Conservation (phyloP, 2,797 vertebrate genomes). For the Hipposideros larvatus region DNA sequence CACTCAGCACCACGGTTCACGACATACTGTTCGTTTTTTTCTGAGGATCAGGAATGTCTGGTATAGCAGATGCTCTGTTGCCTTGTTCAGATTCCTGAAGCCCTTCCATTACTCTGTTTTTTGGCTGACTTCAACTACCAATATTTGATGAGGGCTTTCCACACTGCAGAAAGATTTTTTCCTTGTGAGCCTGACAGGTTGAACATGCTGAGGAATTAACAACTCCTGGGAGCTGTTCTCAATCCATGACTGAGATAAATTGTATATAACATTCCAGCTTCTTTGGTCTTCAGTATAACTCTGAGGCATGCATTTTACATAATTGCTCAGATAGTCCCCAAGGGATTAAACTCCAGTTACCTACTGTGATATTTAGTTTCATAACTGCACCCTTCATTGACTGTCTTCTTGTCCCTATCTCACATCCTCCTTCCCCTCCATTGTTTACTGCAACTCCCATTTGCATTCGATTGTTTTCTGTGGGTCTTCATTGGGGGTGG, state of each 20-base stretch:
- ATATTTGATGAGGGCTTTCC: neutral
- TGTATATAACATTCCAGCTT: neutral
- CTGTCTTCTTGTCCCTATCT: neutral
- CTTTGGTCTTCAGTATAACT: neutral
- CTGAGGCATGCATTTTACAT: neutral
- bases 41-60: neutral
- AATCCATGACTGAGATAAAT: neutral
- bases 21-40: neutral
- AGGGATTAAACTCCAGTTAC: neutral
- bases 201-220: neutral
- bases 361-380: neutral
- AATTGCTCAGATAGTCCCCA: neutral
- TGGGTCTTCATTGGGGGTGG: neutral
- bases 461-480: constrained; percentile 5
- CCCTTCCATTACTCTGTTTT: neutral
- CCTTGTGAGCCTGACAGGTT: neutral
- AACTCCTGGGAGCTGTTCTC: neutral
- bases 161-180: neutral
- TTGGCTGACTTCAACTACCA: neutral
- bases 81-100: neutral
- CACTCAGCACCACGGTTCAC: neutral
- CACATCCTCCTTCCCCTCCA: neutral
- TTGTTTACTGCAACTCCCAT: neutral
- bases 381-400: neutral
- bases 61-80: neutral